A percentile compares a stretch with the other conserved stretches of the same genome.
phyloP scores from a whole-genome alignment of 2,113 vertebrate species.

The Actinemys pallida region DNA sequence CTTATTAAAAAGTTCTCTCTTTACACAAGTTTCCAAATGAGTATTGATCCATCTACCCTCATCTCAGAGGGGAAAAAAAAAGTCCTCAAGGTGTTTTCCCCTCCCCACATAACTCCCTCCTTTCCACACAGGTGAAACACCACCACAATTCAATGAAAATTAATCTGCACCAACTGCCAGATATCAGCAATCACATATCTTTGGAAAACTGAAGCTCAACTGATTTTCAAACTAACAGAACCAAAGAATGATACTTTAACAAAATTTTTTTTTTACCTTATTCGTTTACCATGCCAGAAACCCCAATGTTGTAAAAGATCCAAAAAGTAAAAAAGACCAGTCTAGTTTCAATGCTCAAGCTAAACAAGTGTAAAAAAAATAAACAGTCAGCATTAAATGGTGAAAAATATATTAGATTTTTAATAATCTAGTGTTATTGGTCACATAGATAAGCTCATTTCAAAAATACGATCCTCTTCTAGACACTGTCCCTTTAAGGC shows the following conservation, averaged over 20 bases:
- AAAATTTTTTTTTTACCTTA: neutral
- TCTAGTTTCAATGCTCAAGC: neutral
- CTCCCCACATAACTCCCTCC: conserved; percentile 46
- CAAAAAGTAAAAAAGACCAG: neutral
- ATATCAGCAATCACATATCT: neutral
- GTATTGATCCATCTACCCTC: conserved; percentile 53
- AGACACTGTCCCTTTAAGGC: neutral
- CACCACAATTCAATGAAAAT: conserved; percentile 16
- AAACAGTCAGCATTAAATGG: neutral
- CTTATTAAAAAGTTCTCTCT: conserved; percentile 44
- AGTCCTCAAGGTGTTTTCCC: conserved; percentile 65
- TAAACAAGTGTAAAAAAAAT: rapidly evolving
- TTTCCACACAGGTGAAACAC: conserved; percentile 50
- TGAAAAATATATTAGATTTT: neutral
- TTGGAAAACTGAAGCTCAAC: neutral
- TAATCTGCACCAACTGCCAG: neutral
- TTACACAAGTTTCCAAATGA: conserved; percentile 62
- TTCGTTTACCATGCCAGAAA: neutral
- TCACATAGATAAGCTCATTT: neutral
- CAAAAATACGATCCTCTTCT: neutral
- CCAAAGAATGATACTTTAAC: neutral
- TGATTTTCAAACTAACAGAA: conserved; percentile 1
- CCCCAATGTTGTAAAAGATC: neutral
- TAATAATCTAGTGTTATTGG: neutral
- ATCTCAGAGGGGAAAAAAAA: conserved; percentile 4